Percentiles rank a stretch among this genome's conserved stretches.
phyloP scores from a whole-genome alignment of 2,888 invertebrate genomes.

The Tubulanus polymorphus region DNA sequence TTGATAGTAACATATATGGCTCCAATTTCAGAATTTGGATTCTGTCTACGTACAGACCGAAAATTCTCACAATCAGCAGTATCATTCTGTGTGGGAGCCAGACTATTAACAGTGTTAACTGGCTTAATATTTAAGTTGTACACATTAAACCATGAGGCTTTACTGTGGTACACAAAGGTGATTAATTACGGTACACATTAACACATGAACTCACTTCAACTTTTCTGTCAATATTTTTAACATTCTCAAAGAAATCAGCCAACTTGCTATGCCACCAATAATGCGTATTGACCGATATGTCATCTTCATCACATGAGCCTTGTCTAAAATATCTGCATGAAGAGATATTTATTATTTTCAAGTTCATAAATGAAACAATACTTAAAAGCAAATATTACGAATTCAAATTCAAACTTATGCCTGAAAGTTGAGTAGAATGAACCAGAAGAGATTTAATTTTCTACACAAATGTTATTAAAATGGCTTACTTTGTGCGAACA shows the following conservation, averaged over 20 bases:
- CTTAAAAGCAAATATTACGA: background rate
- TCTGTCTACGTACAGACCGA: too few species aligned
- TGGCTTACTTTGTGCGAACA: slow-evolving; percentile 39
- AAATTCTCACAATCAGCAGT: too few species aligned
- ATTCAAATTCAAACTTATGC: background rate
- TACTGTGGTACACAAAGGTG: too few species aligned
- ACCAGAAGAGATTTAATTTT: background rate
- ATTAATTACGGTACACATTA: too few species aligned
- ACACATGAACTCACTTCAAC: slow-evolving; percentile 31
- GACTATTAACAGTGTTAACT: too few species aligned
- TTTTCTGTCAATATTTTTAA: slow-evolving; percentile 35
- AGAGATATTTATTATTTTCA: background rate
- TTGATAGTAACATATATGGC: too few species aligned
- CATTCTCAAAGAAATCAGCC: slow-evolving; percentile 41
- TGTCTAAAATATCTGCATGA: slow-evolving; percentile 28
- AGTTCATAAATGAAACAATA: background rate
- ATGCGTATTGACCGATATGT: slow-evolving; percentile 30
- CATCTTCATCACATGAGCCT: slow-evolving; percentile 23
- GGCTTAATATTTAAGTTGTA: too few species aligned
- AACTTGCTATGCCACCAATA: slow-evolving; percentile 48
- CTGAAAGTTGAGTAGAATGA: background rate
- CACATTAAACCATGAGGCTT: too few species aligned
- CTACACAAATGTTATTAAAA: background rate
- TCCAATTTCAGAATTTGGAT: too few species aligned
- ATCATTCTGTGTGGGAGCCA: too few species aligned